Evolutionary conservation across 53 echinoderm and acorn worm genomes (phyloP).

Genomic region (Antedon mediterranea): DNA sequence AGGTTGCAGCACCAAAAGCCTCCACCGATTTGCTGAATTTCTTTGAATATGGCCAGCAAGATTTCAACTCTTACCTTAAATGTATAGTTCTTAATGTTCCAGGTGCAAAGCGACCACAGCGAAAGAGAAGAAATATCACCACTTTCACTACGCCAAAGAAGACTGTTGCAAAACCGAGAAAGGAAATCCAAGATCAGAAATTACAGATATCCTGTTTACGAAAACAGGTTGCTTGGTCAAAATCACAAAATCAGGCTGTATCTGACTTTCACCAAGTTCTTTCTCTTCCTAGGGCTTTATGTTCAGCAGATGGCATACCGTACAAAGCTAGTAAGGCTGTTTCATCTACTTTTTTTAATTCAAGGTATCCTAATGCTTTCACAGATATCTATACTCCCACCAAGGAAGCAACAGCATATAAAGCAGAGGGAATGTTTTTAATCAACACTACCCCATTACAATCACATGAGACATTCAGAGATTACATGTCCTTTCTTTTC

Average conservation of each 20-base stretch:
- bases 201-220: conserved; percentile 10
- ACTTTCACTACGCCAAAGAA: conserved; percentile 5
- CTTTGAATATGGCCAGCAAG: conserved; percentile 6
- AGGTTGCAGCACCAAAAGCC: not conserved
- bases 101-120: not conserved
- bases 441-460: conserved; percentile 29
- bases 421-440: conserved; percentile 44
- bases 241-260: not conserved
- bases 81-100: conserved; percentile 1
- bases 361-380: conserved; percentile 1
- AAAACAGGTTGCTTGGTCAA: conserved; percentile 12
- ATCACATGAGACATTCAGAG: conserved; percentile 20
- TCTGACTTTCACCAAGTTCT: conserved; percentile 14
- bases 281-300: conserved; percentile 13
- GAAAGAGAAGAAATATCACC: conserved; percentile 3
- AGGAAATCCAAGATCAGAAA: conserved; percentile 20
- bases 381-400: not conserved
- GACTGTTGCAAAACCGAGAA: conserved; percentile 4
- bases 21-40: conserved; percentile 4
- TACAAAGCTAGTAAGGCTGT: conserved; percentile 13
- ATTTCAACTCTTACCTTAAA: conserved; percentile 11
- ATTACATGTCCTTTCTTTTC: conserved; percentile 19
- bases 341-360: not conserved
- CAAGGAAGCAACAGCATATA: not conserved
- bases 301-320: conserved; percentile 11